A percentile compares a stretch with the other conserved stretches of the same genome.
These are phyloP conservation scores for Larimichthys crocea DNA, from an alignment of 2,113 vertebrate species.

Conservation along the genomic window DNA sequence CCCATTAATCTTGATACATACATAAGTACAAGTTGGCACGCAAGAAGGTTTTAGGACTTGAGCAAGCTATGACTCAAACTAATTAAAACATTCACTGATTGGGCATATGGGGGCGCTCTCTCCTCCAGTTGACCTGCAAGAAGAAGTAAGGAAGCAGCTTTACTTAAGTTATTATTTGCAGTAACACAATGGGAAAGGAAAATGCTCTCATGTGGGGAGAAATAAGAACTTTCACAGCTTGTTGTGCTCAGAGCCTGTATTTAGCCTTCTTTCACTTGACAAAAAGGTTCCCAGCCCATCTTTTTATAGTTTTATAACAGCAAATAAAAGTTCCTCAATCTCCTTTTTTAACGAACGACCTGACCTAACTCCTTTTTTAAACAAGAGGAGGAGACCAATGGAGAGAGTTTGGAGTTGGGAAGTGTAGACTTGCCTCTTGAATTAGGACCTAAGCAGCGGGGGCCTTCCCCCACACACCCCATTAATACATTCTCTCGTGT, in stretches of 20 bases:
- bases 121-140: conserved; percentile 47
- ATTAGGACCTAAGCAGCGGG: conserved; percentile 39
- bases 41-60: conserved; percentile 3
- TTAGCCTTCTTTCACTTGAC: conserved; percentile 27
- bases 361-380: conserved; percentile 4
- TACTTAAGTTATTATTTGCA: conserved; percentile 57
- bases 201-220: conserved; percentile 53
- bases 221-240: conserved; percentile 49
- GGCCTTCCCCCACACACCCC: conserved; percentile 64
- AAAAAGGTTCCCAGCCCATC: conserved; percentile 32
- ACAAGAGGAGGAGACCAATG: conserved; percentile 37
- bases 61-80: conserved; percentile 1
- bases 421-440: conserved; percentile 47
- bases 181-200: conserved; percentile 51
- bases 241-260: conserved; percentile 47
- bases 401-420: conserved; percentile 29
- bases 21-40: conserved; percentile 16
- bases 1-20: neutral
- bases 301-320: conserved; percentile 13
- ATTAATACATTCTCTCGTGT: conserved; percentile 61
- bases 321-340: neutral
- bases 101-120: conserved; percentile 74
- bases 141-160: conserved; percentile 28
- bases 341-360: conserved; percentile 4
- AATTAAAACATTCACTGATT: neutral